A percentile compares a stretch with the other conserved stretches of the same genome.
phyloP scores from a whole-genome alignment of 35 echinoderm and acorn worm genomes.

The Anneissia japonica region DNA sequence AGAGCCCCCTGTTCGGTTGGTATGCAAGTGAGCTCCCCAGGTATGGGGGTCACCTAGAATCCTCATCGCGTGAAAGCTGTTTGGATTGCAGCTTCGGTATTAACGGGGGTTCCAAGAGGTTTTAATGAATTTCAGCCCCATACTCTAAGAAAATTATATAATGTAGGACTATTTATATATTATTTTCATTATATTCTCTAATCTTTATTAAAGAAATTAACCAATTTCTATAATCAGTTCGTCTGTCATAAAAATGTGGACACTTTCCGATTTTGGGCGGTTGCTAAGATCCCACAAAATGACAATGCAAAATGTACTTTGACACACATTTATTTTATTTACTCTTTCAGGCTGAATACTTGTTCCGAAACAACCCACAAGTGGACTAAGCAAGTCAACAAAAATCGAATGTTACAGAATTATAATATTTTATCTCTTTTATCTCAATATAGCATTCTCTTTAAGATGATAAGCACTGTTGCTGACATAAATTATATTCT shows the following conservation, averaged over 20 bases:
- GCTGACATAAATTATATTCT: too few relatives aligned
- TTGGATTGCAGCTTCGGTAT: too few relatives aligned
- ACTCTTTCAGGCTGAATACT: constrained; percentile 70
- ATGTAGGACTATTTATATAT: neutral
- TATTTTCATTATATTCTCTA: neutral
- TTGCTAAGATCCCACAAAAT: too few relatives aligned
- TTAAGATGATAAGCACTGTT: too few relatives aligned
- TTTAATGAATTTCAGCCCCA: too few relatives aligned
- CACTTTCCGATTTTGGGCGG: neutral
- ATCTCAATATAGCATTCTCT: neutral
- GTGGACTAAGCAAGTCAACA: constrained; percentile 50
- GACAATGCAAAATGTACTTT: too few relatives aligned
- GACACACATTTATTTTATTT: too few relatives aligned
- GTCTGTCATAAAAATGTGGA: neutral
- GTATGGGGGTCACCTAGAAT: too few relatives aligned
- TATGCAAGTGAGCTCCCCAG: too few relatives aligned
- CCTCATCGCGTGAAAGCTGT: too few relatives aligned
- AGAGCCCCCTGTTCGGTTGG: too few relatives aligned
- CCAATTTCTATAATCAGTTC: neutral
- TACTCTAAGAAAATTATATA: neutral
- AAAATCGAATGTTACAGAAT: neutral
- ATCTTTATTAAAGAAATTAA: neutral
- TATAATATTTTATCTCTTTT: neutral
- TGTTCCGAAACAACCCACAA: constrained; percentile 86
- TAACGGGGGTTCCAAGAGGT: too few relatives aligned